Evolutionary conservation across 2,888 invertebrate genomes (phyloP), one percentile per base, ranked within the genome.

Genomic region (Polydrusus cervinus): DNA sequence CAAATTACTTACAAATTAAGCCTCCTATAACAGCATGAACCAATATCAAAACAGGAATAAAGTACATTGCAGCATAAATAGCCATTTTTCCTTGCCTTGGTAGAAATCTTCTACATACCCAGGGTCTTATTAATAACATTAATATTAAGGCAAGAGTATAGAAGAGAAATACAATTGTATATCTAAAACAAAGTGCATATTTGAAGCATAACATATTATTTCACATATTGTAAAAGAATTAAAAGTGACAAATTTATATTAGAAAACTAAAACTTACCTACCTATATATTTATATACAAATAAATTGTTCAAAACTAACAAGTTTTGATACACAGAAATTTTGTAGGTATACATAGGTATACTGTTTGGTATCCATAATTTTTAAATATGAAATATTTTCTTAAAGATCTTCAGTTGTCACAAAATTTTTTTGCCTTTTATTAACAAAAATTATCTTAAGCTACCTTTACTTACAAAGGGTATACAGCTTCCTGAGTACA

Each of bases 401-500:
- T n/a, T n/a, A n/a, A n/a, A n/a, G n/a, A n/a, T n/a, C n/a, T n/a
- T n/a, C n/a, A n/a, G n/a, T 40, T 6, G 11, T 40, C 9, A 11
- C 40, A 9, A 40, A 6, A 40, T 1, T 5, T 6, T 40, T 11
- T 40, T 40, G 40, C 11, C n/a, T n/a, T 40, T 1, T 40, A 11
- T 3, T 3, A 25, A 25, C 25, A 25, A 25, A 25, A 25, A 25
- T 25, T 25, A 5, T 25, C 25, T 25, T 25, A 25, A 25, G 5
- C 5, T 25, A 45, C 93, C 91, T 90, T 25, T 25, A 45, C 93
- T 91, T 90, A 98, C 96, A 99, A 88, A 55, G 99, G 99, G 89
- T 97, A 99, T 0, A 98, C 98, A 71, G 98, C 97, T 88, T 99
- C 99, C 84, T 99, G 97, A 0, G 98, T 97, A 87, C 99, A 99